Conservation (phyloP, 2,888 invertebrate species). For the Salticus scenicus region DNA sequence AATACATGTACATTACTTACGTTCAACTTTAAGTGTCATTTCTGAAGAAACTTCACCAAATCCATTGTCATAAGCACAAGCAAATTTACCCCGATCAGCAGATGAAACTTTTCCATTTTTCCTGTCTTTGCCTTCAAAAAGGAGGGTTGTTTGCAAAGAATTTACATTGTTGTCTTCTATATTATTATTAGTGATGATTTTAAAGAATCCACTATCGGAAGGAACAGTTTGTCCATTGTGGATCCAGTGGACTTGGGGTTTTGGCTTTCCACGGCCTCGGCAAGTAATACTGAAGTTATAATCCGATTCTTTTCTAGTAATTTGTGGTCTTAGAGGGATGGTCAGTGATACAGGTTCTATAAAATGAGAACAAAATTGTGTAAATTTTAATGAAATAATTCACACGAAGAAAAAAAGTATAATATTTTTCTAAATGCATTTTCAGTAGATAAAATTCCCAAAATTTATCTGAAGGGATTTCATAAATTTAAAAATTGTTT, state of each 20-base stretch:
- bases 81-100: constrained; percentile 89
- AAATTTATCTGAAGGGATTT: too few relatives aligned
- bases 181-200: constrained; percentile 86
- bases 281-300: constrained; percentile 87
- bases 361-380: constrained; percentile 20
- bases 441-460: too few relatives aligned
- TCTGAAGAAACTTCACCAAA: constrained; percentile 88
- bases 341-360: constrained; percentile 89
- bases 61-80: constrained; percentile 91
- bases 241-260: constrained; percentile 88
- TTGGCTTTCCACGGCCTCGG: constrained; percentile 90
- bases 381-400: not conserved
- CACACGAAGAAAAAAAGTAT: not conserved
- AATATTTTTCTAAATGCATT: not conserved
- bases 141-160: constrained; percentile 87
- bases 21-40: constrained; percentile 93
- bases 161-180: constrained; percentile 84
- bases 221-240: constrained; percentile 79
- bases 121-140: constrained; percentile 86
- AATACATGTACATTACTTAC: constrained; percentile 58
- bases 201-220: constrained; percentile 80
- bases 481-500: too few relatives aligned
- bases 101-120: constrained; percentile 76
- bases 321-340: constrained; percentile 81
- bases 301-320: constrained; percentile 82